Evolutionary conservation across 2,888 invertebrate species (phyloP), one percentile per base, ranked within the genome.

Genomic region (Pandemis heparana): DNA sequence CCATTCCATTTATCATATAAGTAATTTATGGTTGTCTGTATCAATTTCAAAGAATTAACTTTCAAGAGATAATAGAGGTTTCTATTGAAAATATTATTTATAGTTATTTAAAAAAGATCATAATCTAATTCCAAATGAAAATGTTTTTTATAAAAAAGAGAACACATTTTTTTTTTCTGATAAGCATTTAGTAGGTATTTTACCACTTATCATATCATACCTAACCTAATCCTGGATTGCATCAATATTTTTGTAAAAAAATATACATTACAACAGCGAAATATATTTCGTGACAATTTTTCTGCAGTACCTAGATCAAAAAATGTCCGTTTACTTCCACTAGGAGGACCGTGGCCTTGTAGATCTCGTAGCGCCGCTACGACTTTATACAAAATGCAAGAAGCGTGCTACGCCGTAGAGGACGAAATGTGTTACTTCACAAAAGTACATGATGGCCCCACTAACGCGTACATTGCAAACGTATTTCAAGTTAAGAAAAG

Each of bases 331-430:
- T 12, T 8, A 51, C 62, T 8, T 46, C 10, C 23, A n/a, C n/a
- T 14, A 32, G 46, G 7, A 14, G 46, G 65, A 38, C 48, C 51
- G 18, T 23, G 46, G 65, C 65, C 48, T 65, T 48, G 64, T 64
- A 64, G 46, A 43, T 14, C 16, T 65, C 65, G 65, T 38, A 48
- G 64, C 48, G 12, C 10, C 67, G 56, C 66, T 67, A 56, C 39
- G 56, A 56, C 51, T 39, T 69, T 60, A 62, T 63, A 41, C 5
- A 63, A 53, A 56, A 70, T 70, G 7, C 53, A 70, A 39, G 62
- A 53, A 43, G 41, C 23, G 46, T 46, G 70, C 63, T 43, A 53
- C 23, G 23, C n/a, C 53, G 12, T 56, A 43, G 46, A 32, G 61
- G 12, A 32, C 41, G 43, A n/a, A 65, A 41, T 56, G 66, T 67